A percentile compares a stretch with the other conserved stretches of the same genome.
These are phyloP conservation scores for Drosophila pseudotakahashii DNA, from an alignment of 2,888 invertebrate species.

Conservation along the genomic window DNA sequence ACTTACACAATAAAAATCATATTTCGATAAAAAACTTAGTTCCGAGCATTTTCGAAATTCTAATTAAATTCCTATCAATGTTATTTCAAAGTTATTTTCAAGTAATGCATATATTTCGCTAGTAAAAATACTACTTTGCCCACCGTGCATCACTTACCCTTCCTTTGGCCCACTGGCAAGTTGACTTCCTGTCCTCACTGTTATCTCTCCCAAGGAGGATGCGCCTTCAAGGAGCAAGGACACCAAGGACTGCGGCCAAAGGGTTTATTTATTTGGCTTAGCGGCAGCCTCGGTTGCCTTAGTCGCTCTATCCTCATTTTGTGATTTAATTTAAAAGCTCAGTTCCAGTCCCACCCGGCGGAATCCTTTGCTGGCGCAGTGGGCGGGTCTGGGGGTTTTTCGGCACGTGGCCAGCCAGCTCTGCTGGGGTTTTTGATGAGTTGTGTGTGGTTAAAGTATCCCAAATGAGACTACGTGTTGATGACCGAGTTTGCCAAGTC, in stretches of 20 bases:
- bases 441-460: slow-evolving; percentile 63
- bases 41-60: background rate
- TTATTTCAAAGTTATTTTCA: background rate
- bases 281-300: slow-evolving; percentile 54
- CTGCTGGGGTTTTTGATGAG: slow-evolving; percentile 34
- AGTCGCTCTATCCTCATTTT: slow-evolving; percentile 71
- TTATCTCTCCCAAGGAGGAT: slow-evolving; percentile 63
- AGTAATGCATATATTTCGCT: background rate
- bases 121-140: background rate
- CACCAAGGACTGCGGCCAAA: slow-evolving; percentile 66
- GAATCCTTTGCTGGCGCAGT: slow-evolving; percentile 19
- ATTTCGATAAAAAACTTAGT: too few relatives aligned
- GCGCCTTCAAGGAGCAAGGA: slow-evolving; percentile 65
- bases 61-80: background rate
- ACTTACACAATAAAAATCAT: too few relatives aligned
- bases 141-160: slow-evolving; percentile 7
- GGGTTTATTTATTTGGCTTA: slow-evolving; percentile 78
- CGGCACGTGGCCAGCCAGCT: slow-evolving; percentile 45
- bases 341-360: slow-evolving; percentile 24
- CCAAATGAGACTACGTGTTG: slow-evolving; percentile 73
- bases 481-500: slow-evolving; percentile 46
- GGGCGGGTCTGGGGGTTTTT: slow-evolving; percentile 23
- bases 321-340: slow-evolving; percentile 78
- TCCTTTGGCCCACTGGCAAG: slow-evolving; percentile 49
- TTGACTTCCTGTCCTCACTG: slow-evolving; percentile 73